These are phyloP conservation scores for Podabrus alpinus DNA, from an alignment of 2,888 invertebrate species.

Conservation along the genomic window DNA sequence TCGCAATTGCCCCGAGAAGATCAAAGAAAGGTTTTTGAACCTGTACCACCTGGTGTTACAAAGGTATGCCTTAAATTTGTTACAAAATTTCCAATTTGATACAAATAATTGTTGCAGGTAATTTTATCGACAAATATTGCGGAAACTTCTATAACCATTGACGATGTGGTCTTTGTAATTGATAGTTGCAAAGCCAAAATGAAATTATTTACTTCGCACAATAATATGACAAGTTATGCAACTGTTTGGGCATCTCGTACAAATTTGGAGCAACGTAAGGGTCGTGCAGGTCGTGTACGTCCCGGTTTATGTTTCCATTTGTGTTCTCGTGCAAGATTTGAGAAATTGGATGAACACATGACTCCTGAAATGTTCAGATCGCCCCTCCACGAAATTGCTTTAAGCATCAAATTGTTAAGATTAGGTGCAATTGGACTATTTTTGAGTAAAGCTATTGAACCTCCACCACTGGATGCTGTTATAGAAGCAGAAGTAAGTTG, in stretches of 20 bases:
- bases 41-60: conserved; percentile 80
- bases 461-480: conserved; percentile 96
- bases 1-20: conserved; percentile 96
- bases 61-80: conserved; percentile 66
- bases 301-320: conserved; percentile 94
- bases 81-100: background rate
- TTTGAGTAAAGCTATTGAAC: conserved; percentile 92
- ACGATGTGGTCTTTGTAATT: conserved; percentile 97
- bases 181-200: conserved; percentile 97
- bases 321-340: conserved; percentile 77
- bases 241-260: conserved; percentile 95
- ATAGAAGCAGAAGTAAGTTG: conserved; percentile 93
- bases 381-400: conserved; percentile 91
- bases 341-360: conserved; percentile 82
- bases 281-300: conserved; percentile 90
- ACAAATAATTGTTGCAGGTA: conserved; percentile 62
- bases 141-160: conserved; percentile 97
- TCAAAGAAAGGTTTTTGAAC: conserved; percentile 89
- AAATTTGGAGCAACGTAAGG: conserved; percentile 92
- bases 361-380: conserved; percentile 98
- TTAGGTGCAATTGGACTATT: conserved; percentile 94
- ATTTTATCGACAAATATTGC: conserved; percentile 98
- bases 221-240: conserved; percentile 98
- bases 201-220: conserved; percentile 97
- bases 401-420: conserved; percentile 87